Conservation (phyloP, 2,888 invertebrate species). For the Nomada fucata region DNA sequence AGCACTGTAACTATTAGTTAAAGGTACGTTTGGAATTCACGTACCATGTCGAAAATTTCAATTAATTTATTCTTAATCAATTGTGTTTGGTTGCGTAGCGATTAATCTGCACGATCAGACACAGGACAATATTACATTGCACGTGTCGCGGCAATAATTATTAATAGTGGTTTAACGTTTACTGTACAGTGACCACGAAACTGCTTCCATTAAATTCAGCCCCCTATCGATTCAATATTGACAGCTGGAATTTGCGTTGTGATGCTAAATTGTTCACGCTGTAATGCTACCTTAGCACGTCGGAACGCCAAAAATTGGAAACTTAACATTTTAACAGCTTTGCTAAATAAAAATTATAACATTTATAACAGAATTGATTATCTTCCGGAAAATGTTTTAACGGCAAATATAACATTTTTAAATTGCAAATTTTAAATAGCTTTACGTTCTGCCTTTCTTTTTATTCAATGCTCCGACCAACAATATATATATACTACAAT, state of each 20-base stretch:
- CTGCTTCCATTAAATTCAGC: constrained; percentile 18
- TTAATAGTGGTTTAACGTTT: constrained; percentile 31
- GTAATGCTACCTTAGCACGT: background rate
- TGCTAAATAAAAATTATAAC: background rate
- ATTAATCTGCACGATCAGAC: background rate
- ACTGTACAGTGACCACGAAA: constrained; percentile 7
- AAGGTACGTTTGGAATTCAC: background rate
- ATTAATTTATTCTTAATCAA: background rate
- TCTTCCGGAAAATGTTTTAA: too few relatives aligned
- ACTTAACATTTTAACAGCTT: background rate
- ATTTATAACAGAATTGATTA: background rate
- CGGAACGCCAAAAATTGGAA: background rate
- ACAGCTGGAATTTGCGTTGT: constrained; percentile 1
- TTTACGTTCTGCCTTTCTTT: background rate
- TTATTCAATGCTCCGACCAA: background rate
- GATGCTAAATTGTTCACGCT: constrained; percentile 4
- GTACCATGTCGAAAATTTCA: background rate
- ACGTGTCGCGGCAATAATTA: constrained; percentile 24
- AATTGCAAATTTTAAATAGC: too few relatives aligned
- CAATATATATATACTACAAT: background rate
- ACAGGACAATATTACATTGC: constrained; percentile 4
- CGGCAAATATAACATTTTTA: too few relatives aligned
- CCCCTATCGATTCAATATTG: constrained; percentile 26
- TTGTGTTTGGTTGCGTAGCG: background rate
- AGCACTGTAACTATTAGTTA: background rate